Percentiles rank a stretch among this genome's conserved stretches.
These are phyloP conservation scores for Passer montanus DNA, from an alignment of 2,113 vertebrate species.

Conservation along the genomic window DNA sequence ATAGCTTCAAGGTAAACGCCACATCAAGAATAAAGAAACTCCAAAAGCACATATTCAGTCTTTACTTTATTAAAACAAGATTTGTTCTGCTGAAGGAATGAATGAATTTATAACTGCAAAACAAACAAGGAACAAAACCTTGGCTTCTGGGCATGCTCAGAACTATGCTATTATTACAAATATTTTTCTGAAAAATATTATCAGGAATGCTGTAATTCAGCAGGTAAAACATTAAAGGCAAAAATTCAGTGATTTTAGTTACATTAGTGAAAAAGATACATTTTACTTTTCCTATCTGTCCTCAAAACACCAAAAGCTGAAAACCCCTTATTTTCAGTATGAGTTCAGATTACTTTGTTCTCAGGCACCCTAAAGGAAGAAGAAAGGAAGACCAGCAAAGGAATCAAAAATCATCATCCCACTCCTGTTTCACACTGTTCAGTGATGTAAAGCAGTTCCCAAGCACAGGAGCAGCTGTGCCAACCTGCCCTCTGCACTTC, in stretches of 20 bases:
- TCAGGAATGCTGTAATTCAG: background rate
- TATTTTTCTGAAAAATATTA: background rate
- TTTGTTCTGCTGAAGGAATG: slow-evolving; percentile 27
- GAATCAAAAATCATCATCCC: background rate
- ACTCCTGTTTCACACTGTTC: background rate
- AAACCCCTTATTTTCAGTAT: background rate
- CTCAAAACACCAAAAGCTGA: background rate
- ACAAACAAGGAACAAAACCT: slow-evolving; percentile 30
- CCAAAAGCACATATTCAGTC: background rate
- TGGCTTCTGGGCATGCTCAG: slow-evolving; percentile 29
- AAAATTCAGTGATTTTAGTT: background rate
- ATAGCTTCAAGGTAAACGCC: background rate
- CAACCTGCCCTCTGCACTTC: background rate
- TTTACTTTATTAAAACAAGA: slow-evolving; percentile 57
- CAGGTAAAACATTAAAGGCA: background rate
- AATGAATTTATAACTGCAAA: background rate
- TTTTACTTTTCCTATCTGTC: background rate
- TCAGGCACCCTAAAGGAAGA: background rate
- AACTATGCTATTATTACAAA: background rate
- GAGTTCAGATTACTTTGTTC: background rate
- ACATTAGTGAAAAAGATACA: background rate
- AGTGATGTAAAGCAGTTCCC: background rate
- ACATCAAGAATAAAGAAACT: slow-evolving; percentile 15
- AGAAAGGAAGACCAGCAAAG: background rate
- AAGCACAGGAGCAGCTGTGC: background rate